Conservation (phyloP, 2,888 invertebrate species). For the Cheilosia urbana region DNA sequence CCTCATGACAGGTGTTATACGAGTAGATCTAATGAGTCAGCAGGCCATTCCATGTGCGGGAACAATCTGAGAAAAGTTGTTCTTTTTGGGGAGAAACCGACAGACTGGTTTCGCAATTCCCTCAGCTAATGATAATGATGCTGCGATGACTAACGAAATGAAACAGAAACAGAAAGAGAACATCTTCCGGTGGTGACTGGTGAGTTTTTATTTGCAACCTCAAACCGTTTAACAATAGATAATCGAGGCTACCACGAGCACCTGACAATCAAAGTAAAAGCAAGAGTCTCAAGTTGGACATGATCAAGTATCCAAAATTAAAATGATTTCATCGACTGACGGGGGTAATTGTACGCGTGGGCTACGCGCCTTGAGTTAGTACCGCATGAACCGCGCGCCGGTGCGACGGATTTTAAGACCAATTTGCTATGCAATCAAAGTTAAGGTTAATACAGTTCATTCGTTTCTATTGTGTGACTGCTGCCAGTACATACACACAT, state of each 20-base stretch:
- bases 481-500: background rate
- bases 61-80: conserved; percentile 14
- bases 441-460: conserved; percentile 58
- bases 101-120: conserved; percentile 26
- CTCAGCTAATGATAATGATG: background rate
- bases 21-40: conserved; percentile 50
- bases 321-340: conserved; percentile 20
- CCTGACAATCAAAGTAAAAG: conserved; percentile 19
- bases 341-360: conserved; percentile 9
- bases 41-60: conserved; percentile 37
- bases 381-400: background rate
- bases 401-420: background rate
- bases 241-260: background rate
- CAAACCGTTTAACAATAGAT: conserved; percentile 17
- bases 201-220: background rate
- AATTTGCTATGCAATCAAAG: conserved; percentile 30
- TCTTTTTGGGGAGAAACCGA: conserved; percentile 25
- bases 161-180: background rate
- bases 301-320: background rate
- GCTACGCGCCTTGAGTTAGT: background rate
- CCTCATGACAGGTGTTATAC: conserved; percentile 23
- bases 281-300: conserved; percentile 10
- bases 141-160: conserved; percentile 25
- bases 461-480: conserved; percentile 20
- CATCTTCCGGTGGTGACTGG: conserved; percentile 20